Percentiles rank a stretch among this genome's conserved stretches.
phyloP scores from a whole-genome alignment of 1,140 invertebrate species.

The Teleogryllus occipitalis region DNA sequence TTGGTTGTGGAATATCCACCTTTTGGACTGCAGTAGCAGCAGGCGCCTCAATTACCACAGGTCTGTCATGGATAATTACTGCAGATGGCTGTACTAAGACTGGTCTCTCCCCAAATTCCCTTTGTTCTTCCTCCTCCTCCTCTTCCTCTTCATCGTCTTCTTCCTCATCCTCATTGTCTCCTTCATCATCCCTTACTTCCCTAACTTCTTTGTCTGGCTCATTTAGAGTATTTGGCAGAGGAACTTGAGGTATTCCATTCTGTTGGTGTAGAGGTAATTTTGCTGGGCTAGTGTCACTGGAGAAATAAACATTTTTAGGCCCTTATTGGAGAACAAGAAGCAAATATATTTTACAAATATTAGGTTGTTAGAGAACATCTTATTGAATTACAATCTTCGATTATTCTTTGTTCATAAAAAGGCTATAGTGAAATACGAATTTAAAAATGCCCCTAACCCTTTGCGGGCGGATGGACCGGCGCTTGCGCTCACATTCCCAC shows the following conservation, averaged over 20 bases:
- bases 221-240: too few relatives aligned
- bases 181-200: background rate
- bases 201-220: background rate
- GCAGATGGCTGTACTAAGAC: background rate
- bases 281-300: background rate
- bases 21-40: background rate
- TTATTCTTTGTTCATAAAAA: too few relatives aligned
- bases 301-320: background rate
- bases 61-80: conserved; percentile 14
- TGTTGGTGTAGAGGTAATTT: background rate
- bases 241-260: too few relatives aligned
- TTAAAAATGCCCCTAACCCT: too few relatives aligned
- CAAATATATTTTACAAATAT: background rate
- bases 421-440: too few relatives aligned
- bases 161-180: conserved; percentile 17
- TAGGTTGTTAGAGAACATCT: background rate
- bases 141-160: conserved; percentile 22
- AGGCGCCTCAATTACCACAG: conserved; percentile 16
- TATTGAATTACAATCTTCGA: too few relatives aligned
- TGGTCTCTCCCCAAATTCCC: conserved; percentile 12
- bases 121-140: conserved; percentile 20
- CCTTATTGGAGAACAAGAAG: background rate
- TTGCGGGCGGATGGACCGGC: too few relatives aligned
- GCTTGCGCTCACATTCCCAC: too few relatives aligned
- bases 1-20: background rate